Evolutionary conservation across 2,113 vertebrate species (phyloP).

Genomic region (Cyprinodon variegatus): DNA sequence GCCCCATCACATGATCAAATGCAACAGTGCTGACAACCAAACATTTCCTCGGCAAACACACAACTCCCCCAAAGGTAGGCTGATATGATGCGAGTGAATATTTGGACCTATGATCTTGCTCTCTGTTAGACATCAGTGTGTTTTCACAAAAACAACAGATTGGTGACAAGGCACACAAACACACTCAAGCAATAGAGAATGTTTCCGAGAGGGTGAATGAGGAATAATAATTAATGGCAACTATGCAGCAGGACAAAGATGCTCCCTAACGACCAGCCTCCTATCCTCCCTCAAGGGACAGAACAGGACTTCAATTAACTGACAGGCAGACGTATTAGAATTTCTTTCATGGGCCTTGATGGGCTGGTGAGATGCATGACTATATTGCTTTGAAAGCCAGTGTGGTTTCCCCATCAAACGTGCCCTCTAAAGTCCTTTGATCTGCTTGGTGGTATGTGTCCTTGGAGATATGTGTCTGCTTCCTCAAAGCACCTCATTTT

Average conservation of each 20-base stretch:
- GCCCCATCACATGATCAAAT: conserved; percentile 53
- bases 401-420: conserved; percentile 77
- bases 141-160: conserved; percentile 52
- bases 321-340: conserved; percentile 72
- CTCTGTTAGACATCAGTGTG: conserved; percentile 61
- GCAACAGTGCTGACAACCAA: conserved; percentile 45
- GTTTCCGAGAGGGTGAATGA: conserved; percentile 59
- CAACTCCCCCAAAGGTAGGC: conserved; percentile 48
- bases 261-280: conserved; percentile 61
- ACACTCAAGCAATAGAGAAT: conserved; percentile 45
- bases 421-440: conserved; percentile 74
- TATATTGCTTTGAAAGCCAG: conserved; percentile 73
- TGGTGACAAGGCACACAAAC: conserved; percentile 49
- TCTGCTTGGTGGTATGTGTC: conserved; percentile 79
- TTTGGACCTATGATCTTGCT: conserved; percentile 59
- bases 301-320: conserved; percentile 73
- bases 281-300: conserved; percentile 54
- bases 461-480: conserved; percentile 76
- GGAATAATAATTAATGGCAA: conserved; percentile 68
- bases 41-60: conserved; percentile 37
- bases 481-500: conserved; percentile 74
- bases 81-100: conserved; percentile 34
- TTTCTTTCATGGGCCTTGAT: conserved; percentile 65
- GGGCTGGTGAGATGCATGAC: conserved; percentile 63
- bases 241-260: conserved; percentile 56